Evolutionary conservation across 1,140 invertebrate species (phyloP), one percentile per base, ranked within the genome.

Genomic region (Drosophila albomicans): DNA sequence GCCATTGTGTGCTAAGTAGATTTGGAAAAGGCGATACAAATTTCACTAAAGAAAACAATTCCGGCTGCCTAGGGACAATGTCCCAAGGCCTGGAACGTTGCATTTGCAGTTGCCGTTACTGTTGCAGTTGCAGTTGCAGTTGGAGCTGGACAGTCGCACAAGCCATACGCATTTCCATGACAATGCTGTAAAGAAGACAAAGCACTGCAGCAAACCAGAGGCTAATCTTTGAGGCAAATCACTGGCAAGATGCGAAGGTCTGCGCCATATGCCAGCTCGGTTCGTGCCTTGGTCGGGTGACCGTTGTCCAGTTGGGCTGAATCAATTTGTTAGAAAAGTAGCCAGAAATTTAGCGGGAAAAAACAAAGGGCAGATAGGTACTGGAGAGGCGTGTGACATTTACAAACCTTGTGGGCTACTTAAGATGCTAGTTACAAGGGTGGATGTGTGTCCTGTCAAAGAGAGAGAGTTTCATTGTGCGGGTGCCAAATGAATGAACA

Each of bases 1-100:
- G 81, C 87, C 87, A 91, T 91, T 91, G 88, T 91, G 88, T 91
- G 88, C 88, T 91, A 91, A 91, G 82, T 91, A 91, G 88, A 91
- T 91, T 91, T 91, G 78, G 59, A 91, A 75, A 91, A 87, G 81
- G 82, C 88, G 87, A 91, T 91, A 91, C 88, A 91, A 91, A 91
- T 91, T 91, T 78, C 74, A 69, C 64, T 65, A 62, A 61, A 66
- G 68, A 66, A 81, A 67, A 81, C 72, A 72, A 84, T 78, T 67
- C 61, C 30, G 46, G 48, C 67, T 52, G 54, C 20, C 35, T 28
- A 25, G 46, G 57, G 64, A 79, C 82, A 82, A 87, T 79, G 79
- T 69, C 48, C 58, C 25, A 32, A n/a, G 32, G 25, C 15, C n/a
- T 54, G 62, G 28, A 25, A 45, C 30, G 63, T 67, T 48, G 75